phyloP scores from a whole-genome alignment of 2,888 invertebrate genomes.

The Camponotus fellah region DNA sequence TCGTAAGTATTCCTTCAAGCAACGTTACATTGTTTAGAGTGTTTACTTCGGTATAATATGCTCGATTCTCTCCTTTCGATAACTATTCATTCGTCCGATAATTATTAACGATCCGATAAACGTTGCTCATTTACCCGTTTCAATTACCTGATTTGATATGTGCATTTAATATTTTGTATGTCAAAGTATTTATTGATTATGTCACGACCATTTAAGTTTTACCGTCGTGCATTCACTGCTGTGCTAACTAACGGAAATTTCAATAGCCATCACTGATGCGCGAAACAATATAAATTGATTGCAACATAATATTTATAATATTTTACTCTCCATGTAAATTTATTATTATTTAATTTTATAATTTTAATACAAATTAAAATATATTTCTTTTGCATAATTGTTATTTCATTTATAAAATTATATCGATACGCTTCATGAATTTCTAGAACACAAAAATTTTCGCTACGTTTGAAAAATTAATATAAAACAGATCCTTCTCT shows the following conservation, averaged over 20 bases:
- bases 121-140: conserved; percentile 13
- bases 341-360: background rate
- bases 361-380: conserved; percentile 1
- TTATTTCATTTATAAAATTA: conserved; percentile 2
- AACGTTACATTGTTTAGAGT: background rate
- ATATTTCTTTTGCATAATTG: conserved; percentile 9
- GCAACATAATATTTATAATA: conserved; percentile 17
- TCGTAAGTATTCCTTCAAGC: conserved; percentile 22
- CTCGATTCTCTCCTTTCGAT: conserved; percentile 44
- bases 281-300: conserved; percentile 15
- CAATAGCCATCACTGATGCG: conserved; percentile 30
- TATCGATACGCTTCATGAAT: background rate
- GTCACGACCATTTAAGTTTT: conserved; percentile 48
- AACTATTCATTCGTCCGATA: conserved; percentile 25
- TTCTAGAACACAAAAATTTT: background rate
- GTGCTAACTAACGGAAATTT: conserved; percentile 32
- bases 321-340: background rate
- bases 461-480: background rate
- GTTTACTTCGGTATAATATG: conserved; percentile 31
- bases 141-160: conserved; percentile 50
- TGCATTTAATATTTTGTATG: conserved; percentile 45
- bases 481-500: background rate
- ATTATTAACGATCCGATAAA: conserved; percentile 23
- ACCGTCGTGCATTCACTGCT: conserved; percentile 44
- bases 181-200: conserved; percentile 36